Evolutionary conservation across 2,888 invertebrate genomes (phyloP), one percentile per base, ranked within the genome.

Genomic region (Ligdia adustata): DNA sequence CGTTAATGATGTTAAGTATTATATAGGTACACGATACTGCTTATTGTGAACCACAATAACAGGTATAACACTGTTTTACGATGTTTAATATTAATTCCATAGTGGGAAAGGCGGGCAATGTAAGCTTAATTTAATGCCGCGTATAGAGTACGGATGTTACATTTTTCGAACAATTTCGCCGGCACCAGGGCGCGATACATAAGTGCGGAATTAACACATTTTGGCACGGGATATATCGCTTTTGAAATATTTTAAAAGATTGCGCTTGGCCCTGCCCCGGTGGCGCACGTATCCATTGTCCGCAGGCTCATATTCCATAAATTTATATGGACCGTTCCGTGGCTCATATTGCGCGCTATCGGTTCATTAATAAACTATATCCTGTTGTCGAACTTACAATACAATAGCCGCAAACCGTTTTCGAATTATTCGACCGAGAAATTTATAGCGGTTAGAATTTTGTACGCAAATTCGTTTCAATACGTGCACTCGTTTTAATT

Each of bases 351-450:
- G 72, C 66, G 68, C 72, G 72, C 64, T 79, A 82, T 80, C 72
- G 71, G 77, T 79, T 80, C 76, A 82, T 83, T 82, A 82, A 82
- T 83, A 79, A 80, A 82, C 79, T 79, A 77, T 75, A 79, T 71
- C 65, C 72, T 68, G 71, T 72, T 72, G 69, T 72, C 66, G 69
- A 66, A 55, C 60, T 64, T 70, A 67, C 69, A 69, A 74, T 68
- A 75, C 79, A 79, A 76, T 73, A 67, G 69, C 73, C 69, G 65
- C 71, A 69, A 64, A 75, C 62, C 60, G 72, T 72, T 75, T 70
- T 69, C 57, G 64, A 71, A 73, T 75, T 68, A 75, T 64, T 72
- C 68, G 66, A 66, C 63, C 67, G 63, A 51, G 57, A 66, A 73
- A 78, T 79, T 75, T 75, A 75, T 77, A 68, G 76, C 62, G 72